Base-by-base conservation (phyloP, 2,797 vertebrate species). In the Aeoliscus strigatus region DNA sequence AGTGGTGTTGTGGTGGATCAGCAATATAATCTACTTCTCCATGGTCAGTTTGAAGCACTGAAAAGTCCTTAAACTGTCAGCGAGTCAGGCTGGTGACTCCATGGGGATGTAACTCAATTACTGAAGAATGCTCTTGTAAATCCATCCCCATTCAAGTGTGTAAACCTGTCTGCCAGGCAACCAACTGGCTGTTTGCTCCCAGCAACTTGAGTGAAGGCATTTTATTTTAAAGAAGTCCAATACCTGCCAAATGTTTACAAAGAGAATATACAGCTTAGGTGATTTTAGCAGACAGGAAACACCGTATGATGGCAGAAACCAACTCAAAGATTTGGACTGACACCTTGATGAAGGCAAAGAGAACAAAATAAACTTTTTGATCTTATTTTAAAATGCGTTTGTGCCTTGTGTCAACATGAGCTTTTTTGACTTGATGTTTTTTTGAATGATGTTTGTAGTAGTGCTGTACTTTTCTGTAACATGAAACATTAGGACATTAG, bases 101-200 rank as follows among this genome's bases (percentile, higher is more conserved):
- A 47, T 38, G 51, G 58, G 14, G 51, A 54, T 33, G 44, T 15
- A 23, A 12, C 39, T 37, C 24, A 31, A 49, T 35, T 25, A 32
- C 35, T 14, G 12, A 57, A 29, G 42, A 47, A 50, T 29, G 33
- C 6, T 28, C 43, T 41, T 43, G 38, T 54, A 50, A 60, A 57
- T 27, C 42, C 26, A 21, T 10, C 12, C 35, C 3, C 15, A 37
- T 29, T 21, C 16, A 45, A 32, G 18, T 39, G 16, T 29, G 48
- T 32, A 52, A 31, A 57, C n/a, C n/a, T n/a, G 12, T 17, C 27
- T 48, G 25, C 37, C 34, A 29, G 26, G 50, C 27, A 60, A 38
- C 35, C 8, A 0, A 10, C 8, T 21, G 27, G 8, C 15, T 16
- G 26, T 21, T 9, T 24, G 16, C 39, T 17, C n/a, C 36, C 27